Evolutionary conservation across 2,888 invertebrate species (phyloP).

Genomic region (Acanthococcus lagerstroemiae): DNA sequence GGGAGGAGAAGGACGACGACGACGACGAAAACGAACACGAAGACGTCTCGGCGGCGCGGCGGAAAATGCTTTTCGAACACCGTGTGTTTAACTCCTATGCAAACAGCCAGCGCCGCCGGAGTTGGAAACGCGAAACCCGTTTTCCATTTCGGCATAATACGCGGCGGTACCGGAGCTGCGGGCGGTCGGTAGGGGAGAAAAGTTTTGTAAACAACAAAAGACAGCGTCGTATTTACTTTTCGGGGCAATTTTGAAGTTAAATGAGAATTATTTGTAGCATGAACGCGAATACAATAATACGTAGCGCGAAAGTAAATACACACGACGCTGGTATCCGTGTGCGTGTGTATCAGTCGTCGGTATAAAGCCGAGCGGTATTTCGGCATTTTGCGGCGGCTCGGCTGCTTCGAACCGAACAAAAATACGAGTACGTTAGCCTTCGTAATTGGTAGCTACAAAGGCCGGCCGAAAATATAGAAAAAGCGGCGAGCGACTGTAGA

Average conservation of each 20-base stretch:
- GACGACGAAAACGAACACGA: too few relatives aligned
- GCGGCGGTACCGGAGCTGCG: not conserved
- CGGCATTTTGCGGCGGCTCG: too few relatives aligned
- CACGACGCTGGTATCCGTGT: too few relatives aligned
- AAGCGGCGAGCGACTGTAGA: too few relatives aligned
- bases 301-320: slow-evolving; percentile 19
- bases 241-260: slow-evolving; percentile 25
- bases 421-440: too few relatives aligned
- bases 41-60: not conserved
- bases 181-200: not conserved
- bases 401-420: too few relatives aligned
- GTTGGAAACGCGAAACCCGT: not conserved
- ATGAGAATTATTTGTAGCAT: slow-evolving; percentile 28
- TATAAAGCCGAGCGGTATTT: not conserved
- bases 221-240: slow-evolving; percentile 25
- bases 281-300: slow-evolving; percentile 24
- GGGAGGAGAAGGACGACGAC: too few relatives aligned
- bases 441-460: too few relatives aligned
- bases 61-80: slow-evolving; percentile 6
- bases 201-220: slow-evolving; percentile 26
- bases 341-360: too few relatives aligned
- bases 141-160: too few relatives aligned
- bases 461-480: too few relatives aligned
- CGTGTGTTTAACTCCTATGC: slow-evolving; percentile 18
- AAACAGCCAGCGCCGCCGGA: slow-evolving; percentile 6